A percentile compares a stretch with the other conserved stretches of the same genome.
These are phyloP conservation scores for Ceratotherium simum DNA, from an alignment of 2,113 vertebrate genomes.

Conservation along the genomic window DNA sequence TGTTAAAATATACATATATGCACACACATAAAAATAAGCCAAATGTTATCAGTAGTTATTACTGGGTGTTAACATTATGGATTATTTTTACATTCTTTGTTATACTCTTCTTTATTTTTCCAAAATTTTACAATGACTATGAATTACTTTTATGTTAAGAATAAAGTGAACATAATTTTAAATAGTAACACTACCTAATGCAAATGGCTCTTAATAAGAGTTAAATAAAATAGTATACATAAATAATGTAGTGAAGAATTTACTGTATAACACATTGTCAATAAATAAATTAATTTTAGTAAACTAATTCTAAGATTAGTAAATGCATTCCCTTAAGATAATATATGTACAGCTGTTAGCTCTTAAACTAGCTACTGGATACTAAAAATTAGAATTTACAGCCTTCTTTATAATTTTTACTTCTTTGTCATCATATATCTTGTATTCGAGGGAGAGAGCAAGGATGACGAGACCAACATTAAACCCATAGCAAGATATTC, in stretches of 20 bases:
- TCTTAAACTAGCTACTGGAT: background rate
- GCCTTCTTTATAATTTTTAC: background rate
- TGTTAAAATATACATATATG: background rate
- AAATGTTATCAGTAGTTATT: slow-evolving; percentile 4
- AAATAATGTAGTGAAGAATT: background rate
- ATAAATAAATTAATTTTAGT: background rate
- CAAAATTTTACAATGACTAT: background rate
- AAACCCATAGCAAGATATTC: background rate
- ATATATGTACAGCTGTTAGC: background rate
- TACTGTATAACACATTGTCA: background rate
- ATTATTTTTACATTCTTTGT: background rate
- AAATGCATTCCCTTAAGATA: background rate
- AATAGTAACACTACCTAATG: background rate
- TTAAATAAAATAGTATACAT: background rate
- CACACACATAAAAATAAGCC: background rate
- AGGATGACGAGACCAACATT: background rate
- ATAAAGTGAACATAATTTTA: background rate
- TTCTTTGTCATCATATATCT: background rate
- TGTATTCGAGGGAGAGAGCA: background rate
- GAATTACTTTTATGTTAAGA: slow-evolving; percentile 21
- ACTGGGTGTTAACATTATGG: background rate
- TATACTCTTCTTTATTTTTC: background rate
- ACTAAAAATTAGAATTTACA: background rate
- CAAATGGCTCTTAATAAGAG: background rate
- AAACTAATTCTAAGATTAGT: background rate